Base-by-base conservation (phyloP, 53 echinoderm and acorn worm species). In the Pentamera pediparva region DNA sequence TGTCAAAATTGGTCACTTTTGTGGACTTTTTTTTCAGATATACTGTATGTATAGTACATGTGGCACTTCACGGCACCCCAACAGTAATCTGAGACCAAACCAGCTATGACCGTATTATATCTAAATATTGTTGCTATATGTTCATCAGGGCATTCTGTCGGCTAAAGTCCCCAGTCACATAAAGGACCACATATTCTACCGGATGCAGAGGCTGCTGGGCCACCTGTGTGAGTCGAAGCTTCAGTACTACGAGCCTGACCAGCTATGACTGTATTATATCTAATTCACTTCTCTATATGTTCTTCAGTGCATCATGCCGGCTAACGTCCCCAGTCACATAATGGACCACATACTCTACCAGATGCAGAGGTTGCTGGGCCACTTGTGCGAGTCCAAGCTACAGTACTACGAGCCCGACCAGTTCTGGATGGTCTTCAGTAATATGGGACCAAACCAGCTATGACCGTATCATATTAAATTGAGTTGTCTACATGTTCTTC, bases 371-470 rank as follows among this genome's bases (percentile, higher is more conserved):
- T 83, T 96, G 76, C 91, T 91, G 9, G 96, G 96, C 37, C 96
- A 96, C 52, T 88, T 96, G 17, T 82, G 85, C 76, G 91, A 91
- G 78, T 89, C 89, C 60, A 85, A 91, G 48, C 81, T 96, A 56
- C 96, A 96, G 96, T 96, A 80, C 83, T 90, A 91, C 49, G 96
- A 90, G 54, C 96, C 96, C 0, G 91, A 96, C 47, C 76, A 79
- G 34, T 96, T 96, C 80, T 96, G 96, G 96, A 72, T 56, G 62
- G 90, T 90, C 57, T 96, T 96, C 83, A 96, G n/a, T n/a, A n/a
- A n/a, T n/a, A n/a, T n/a, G n/a, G n/a, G n/a, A n/a, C n/a, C n/a
- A n/a, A n/a, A n/a, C n/a, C n/a, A n/a, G n/a, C n/a, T n/a, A n/a
- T n/a, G n/a, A n/a, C n/a, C n/a, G n/a, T n/a, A n/a, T n/a, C n/a